Evolutionary conservation across 2,888 invertebrate genomes (phyloP), one percentile per base, ranked within the genome.

Genomic region (Serripes groenlandicus): DNA sequence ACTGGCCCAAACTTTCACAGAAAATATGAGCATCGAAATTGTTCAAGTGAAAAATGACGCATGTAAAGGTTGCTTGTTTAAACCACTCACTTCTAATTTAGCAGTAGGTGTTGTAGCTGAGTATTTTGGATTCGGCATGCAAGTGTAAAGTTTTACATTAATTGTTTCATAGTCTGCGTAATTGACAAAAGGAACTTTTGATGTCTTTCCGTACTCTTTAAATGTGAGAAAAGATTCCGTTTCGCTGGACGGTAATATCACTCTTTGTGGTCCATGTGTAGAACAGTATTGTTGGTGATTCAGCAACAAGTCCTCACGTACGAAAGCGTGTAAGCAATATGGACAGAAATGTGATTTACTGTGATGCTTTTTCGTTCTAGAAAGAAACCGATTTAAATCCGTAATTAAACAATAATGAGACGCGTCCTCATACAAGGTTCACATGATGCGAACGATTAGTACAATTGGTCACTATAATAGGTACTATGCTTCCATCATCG

Each of bases 361-460:
- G 35, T 54, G 42, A 62, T 73, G 58, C 9, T 21, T 64, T 15
- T 78, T 80, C 28, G 78, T 73, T 32, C 80, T 42, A 52, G 69
- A 82, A 23, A 87, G 71, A 64, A 87, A 87, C 2, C 84, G 35
- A 62, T 84, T 82, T 4, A 87, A 60, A 52, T 87, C 37, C 32
- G 28, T 82, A 26, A 84, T 87, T 34, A 87, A 68, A 68, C 81
- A 79, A 37, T 82, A 87, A 72, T 84, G 87, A 1, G 80, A 66
- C 9, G 35, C 70, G 42, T 76, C 71, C 28, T 58, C 64, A 83
- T n/a, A 87, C 32, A 56, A 84, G 77, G 71, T 84, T 71, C 3
- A 87, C 70, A 49, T 87, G 83, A 69, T 78, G 80, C 11, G 60
- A 42, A 18, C 75, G 62, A 30, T 54, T 34, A 26, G 23, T 32